Base-by-base conservation (phyloP, 2,113 vertebrate genomes). In the Neoarius graeffei region DNA sequence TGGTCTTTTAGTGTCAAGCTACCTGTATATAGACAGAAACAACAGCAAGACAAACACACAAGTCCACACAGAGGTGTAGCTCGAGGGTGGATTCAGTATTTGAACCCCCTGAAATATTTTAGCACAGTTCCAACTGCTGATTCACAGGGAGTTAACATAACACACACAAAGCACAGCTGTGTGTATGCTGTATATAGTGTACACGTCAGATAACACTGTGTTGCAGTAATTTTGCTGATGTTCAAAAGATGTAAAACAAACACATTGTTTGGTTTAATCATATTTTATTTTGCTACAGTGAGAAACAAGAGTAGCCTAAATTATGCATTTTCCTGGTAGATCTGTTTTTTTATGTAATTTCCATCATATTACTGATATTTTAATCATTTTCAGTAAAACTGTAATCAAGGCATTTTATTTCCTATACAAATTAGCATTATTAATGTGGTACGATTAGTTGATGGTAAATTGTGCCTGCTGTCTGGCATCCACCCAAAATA, bases 31-130 rank as follows among this genome's bases (percentile, higher is more conserved):
- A 52, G 62, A 73, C 74, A 84, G 73, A 74, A 27, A 74, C 74
- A 81, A 86, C 54, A 80, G 15, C 25, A 88, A 59, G 80, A 30
- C 19, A 84, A 87, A 85, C 59, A 79, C 42, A n/a, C 11, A 17
- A 69, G n/a, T 83, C 30, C 79, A 60, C 81, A 81, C 25, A 57
- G n/a, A 73, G 17, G 56, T 48, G 35, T 23, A 42, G 27, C 27
- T 35, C 20, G 20, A 60, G 57, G 5, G 1, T 10, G 30, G 17
- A 60, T 7, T 62, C 25, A 6, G 10, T 42, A 13, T 17, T 80
- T 80, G 23, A n/a, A 54, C 10, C 9, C 48, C 17, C 10, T 74
- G 42, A 48, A 25, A 52, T 77, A 79, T 79, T 79, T 79, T 17
- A 79, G 7, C 52, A 42, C 15, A 56, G 42, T 11, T 52, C 10